These are phyloP conservation scores for Epistrophella euchroma DNA, from an alignment of 2,888 invertebrate genomes.

Conservation along the genomic window DNA sequence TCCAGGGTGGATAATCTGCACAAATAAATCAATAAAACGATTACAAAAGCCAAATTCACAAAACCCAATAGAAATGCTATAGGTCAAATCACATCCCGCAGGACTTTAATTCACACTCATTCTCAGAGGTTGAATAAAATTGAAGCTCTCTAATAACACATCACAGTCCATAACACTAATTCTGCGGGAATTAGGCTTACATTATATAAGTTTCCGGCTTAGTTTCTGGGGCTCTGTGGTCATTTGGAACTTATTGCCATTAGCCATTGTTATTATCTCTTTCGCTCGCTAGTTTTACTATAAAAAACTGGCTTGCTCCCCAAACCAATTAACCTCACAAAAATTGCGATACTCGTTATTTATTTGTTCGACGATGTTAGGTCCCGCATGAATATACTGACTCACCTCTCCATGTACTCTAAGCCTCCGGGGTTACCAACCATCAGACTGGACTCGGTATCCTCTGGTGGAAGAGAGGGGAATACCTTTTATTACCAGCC, in stretches of 20 bases:
- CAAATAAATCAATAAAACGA: slow-evolving; percentile 73
- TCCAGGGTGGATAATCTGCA: slow-evolving; percentile 48
- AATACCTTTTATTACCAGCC: slow-evolving; percentile 29
- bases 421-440: slow-evolving; percentile 7
- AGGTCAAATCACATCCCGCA: slow-evolving; percentile 72
- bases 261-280: slow-evolving; percentile 46
- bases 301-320: slow-evolving; percentile 6
- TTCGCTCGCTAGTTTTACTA: background rate
- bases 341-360: slow-evolving; percentile 63
- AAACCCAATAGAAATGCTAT: slow-evolving; percentile 47
- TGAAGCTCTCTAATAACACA: slow-evolving; percentile 1
- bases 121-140: background rate
- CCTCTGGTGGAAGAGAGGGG: background rate
- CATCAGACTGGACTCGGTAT: background rate
- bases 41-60: slow-evolving; percentile 49
- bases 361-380: slow-evolving; percentile 47
- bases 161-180: background rate
- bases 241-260: slow-evolving; percentile 38
- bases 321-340: slow-evolving; percentile 59
- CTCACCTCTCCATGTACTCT: background rate
- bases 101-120: slow-evolving; percentile 55
- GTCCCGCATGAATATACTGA: slow-evolving; percentile 49
- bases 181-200: slow-evolving; percentile 33
- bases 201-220: slow-evolving; percentile 13
- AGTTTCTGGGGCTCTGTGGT: slow-evolving; percentile 9